phyloP scores from a whole-genome alignment of 2,888 invertebrate genomes.

The Xanthia togata region DNA sequence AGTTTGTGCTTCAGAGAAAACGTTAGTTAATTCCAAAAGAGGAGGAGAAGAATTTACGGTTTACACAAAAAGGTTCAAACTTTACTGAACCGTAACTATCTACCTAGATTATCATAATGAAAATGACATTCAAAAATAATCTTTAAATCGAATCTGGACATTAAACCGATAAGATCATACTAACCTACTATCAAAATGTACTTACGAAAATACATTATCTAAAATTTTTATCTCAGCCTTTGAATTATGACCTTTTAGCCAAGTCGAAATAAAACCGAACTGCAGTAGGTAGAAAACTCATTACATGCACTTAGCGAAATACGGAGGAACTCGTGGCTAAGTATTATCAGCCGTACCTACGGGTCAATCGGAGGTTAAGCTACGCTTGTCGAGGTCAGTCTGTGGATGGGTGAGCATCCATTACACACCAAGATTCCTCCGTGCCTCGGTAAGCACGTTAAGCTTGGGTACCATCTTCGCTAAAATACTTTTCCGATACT shows the following conservation, averaged over 20 bases:
- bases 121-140: slow-evolving; percentile 22
- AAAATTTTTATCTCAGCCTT: slow-evolving; percentile 33
- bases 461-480: not conserved
- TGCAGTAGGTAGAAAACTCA: slow-evolving; percentile 12
- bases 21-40: slow-evolving; percentile 73
- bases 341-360: too few relatives aligned
- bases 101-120: not conserved
- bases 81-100: slow-evolving; percentile 45
- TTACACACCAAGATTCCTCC: too few relatives aligned
- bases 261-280: slow-evolving; percentile 16
- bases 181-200: slow-evolving; percentile 35
- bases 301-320: slow-evolving; percentile 14
- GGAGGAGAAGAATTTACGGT: slow-evolving; percentile 73
- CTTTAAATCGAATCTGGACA: slow-evolving; percentile 34
- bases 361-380: too few relatives aligned
- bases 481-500: slow-evolving; percentile 11
- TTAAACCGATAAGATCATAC: slow-evolving; percentile 37
- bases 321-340: too few relatives aligned
- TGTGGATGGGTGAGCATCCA: too few relatives aligned
- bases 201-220: slow-evolving; percentile 31
- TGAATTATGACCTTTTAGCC: slow-evolving; percentile 37
- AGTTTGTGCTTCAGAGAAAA: slow-evolving; percentile 71
- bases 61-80: slow-evolving; percentile 78
- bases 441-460: too few relatives aligned
- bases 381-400: too few relatives aligned